Base-by-base conservation (phyloP, 1,140 invertebrate species). In the Macrosteles quadrilineatus region DNA sequence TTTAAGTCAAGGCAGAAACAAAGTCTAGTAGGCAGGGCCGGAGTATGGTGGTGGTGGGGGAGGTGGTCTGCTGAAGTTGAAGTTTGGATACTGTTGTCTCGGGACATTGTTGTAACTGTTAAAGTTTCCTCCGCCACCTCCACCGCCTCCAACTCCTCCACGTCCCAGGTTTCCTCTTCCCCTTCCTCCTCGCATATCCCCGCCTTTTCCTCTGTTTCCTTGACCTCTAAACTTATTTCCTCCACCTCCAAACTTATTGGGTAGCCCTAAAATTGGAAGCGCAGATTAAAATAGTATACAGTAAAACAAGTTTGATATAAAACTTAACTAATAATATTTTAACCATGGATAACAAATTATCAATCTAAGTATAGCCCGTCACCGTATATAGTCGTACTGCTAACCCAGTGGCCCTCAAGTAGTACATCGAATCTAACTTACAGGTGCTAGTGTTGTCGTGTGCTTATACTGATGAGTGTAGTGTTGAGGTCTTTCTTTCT, bases 11-110 rank as follows among this genome's bases (percentile, higher is more conserved):
- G 32, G 32, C 32, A 36, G 14, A 36, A 36, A 36, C 32, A 14
- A 36, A 36, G 32, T 36, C 32, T 36, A 36, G 32, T 36, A 36
- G 32, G 32, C 32, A 14, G 55, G 55, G 25, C 14, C 23, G 21
- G 63, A 19, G 23, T 43, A 31, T 21, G 32, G 23, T n/a, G 63
- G 63, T 43, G 63, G 63, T 1, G 63, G 63, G 14, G 63, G 63
- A 19, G 63, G 63, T 36, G 63, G 63, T 25, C 31, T 32, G 32
- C 19, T 43, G 23, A 66, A 43, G 40, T 66, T 66, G 36, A 66
- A 45, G 23, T 66, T 40, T 19, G 17, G 19, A n/a, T 66, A 19
- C n/a, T 66, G 32, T n/a, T 36, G 31, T 27, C 63, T 30, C 19
- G 17, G n/a, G n/a, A 30, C 12, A n/a, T n/a, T n/a, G n/a, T 17